Percentiles rank a stretch among this genome's conserved stretches.
Conservation (phyloP, 1,140 invertebrate species). For the Drosophila grimshawi region DNA sequence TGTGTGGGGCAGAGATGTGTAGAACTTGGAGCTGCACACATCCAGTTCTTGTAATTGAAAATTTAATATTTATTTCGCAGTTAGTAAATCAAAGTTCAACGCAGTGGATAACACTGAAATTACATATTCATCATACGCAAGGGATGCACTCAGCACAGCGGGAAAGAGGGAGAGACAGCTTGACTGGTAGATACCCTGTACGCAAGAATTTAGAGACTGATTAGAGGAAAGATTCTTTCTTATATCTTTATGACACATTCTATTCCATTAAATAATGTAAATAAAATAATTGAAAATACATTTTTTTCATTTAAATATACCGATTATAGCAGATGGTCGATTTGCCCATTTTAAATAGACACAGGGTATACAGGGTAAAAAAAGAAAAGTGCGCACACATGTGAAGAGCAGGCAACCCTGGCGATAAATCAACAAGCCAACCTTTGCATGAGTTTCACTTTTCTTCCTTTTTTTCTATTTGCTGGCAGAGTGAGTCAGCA, state of each 20-base stretch:
- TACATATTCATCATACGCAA: constrained; percentile 80
- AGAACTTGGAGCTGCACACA: background rate
- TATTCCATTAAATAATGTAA: too few species aligned
- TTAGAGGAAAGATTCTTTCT: too few species aligned
- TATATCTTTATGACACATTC: too few species aligned
- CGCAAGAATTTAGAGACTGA: too few species aligned
- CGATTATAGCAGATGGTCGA: too few species aligned
- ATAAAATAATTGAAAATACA: too few species aligned
- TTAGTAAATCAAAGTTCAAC: constrained; percentile 81
- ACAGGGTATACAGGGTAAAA: too few species aligned
- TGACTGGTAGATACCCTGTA: too few species aligned
- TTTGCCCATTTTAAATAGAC: too few species aligned
- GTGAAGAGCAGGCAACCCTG: constrained; percentile 48
- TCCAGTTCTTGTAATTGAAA: constrained; percentile 70
- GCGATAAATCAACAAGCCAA: constrained; percentile 79
- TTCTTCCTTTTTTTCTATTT: constrained; percentile 18
- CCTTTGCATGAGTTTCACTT: constrained; percentile 77
- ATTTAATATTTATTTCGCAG: constrained; percentile 83
- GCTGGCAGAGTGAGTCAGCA: constrained; percentile 62
- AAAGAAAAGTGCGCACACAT: constrained; percentile 36
- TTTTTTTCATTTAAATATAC: too few species aligned
- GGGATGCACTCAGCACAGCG: constrained; percentile 46
- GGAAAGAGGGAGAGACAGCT: background rate
- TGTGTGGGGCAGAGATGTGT: background rate
- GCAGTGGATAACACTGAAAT: constrained; percentile 73